A percentile compares a stretch with the other conserved stretches of the same genome.
Conservation (phyloP, 2,797 vertebrate genomes). For the Enteromius argenteus region DNA sequence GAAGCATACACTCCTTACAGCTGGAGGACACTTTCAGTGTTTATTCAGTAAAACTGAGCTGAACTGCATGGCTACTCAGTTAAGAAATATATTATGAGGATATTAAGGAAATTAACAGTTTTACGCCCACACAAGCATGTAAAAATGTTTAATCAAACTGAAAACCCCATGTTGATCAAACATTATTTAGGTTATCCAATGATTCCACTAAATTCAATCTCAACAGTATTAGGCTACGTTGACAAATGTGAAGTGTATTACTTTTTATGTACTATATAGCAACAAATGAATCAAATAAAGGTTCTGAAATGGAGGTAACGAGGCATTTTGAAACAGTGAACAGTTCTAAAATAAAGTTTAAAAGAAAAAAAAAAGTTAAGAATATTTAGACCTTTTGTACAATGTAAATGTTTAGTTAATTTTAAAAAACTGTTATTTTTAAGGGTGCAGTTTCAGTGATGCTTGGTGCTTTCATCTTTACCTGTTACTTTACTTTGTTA, state of each 20-base stretch:
- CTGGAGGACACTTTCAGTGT: constrained; percentile 53
- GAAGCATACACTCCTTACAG: constrained; percentile 55
- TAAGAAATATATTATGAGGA: background rate
- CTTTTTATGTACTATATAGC: background rate
- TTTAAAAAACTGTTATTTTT: background rate
- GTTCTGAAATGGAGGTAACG: background rate
- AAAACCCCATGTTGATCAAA: background rate
- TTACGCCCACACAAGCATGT: background rate
- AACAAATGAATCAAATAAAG: background rate
- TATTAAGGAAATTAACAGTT: background rate
- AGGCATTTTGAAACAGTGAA: background rate
- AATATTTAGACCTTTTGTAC: background rate
- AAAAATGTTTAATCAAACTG: background rate
- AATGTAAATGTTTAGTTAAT: background rate
- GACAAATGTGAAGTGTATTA: background rate
- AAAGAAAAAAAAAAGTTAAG: too few relatives aligned
- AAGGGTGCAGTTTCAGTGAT: background rate
- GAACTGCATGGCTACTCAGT: background rate
- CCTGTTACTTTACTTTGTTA: background rate
- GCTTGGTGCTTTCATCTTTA: background rate
- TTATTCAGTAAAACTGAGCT: constrained; percentile 51
- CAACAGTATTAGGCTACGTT: background rate
- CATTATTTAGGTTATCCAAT: background rate
- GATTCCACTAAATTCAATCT: background rate
- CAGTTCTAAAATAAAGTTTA: background rate